These are phyloP conservation scores for Cryptomyrus ogoouensis DNA, from an alignment of 2,113 vertebrate genomes.

Conservation along the genomic window DNA sequence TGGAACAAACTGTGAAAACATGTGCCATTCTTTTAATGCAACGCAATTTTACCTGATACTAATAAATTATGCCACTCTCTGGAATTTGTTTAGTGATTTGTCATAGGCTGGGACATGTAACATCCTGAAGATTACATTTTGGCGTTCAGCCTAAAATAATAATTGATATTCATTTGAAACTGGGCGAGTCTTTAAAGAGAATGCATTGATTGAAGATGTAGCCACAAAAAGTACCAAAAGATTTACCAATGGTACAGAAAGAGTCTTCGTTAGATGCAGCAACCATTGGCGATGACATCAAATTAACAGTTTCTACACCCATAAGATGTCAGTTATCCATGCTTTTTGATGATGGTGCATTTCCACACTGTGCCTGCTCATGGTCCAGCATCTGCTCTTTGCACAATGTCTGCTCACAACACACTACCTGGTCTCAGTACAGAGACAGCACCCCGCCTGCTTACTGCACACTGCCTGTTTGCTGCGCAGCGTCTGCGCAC, in stretches of 20 bases:
- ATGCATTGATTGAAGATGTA: background rate
- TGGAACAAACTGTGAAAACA: background rate
- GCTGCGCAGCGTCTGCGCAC: background rate
- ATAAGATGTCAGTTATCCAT: background rate
- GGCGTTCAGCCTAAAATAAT: background rate
- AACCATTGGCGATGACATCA: background rate
- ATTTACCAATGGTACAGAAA: background rate
- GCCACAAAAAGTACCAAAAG: background rate
- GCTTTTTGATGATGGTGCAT: background rate
- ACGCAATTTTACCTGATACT: background rate
- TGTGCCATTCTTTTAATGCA: background rate
- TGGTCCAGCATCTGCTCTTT: background rate
- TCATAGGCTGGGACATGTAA: background rate
- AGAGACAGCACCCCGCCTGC: background rate
- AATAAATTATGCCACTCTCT: background rate
- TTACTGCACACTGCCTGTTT: background rate
- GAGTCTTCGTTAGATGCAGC: background rate
- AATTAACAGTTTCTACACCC: background rate
- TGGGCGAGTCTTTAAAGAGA: background rate
- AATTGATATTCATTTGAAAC: background rate
- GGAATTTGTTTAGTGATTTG: background rate
- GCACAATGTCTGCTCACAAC: background rate
- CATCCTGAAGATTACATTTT: background rate
- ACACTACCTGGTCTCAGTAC: background rate
- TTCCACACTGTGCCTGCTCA: background rate